These are phyloP conservation scores for Plecotus auritus DNA, from an alignment of 2,113 vertebrate genomes.

Conservation along the genomic window DNA sequence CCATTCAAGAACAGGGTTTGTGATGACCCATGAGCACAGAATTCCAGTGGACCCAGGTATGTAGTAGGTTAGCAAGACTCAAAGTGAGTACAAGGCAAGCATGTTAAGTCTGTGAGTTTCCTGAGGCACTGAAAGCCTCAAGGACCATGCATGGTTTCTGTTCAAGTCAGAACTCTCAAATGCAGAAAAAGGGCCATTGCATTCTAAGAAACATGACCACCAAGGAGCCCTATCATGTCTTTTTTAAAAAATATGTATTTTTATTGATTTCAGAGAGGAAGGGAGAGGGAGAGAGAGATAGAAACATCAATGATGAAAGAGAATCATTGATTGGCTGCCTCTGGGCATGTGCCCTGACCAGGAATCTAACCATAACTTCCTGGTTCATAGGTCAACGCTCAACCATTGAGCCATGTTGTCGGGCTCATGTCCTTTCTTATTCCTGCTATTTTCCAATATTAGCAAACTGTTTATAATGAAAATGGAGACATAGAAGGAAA, in stretches of 20 bases:
- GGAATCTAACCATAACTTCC: no score
- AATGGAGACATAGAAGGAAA: neutral
- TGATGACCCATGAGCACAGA: neutral
- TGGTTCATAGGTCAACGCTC: no score
- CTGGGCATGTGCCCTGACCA: no score
- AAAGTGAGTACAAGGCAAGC: neutral
- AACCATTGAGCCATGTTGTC: no score
- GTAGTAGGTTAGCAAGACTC: neutral
- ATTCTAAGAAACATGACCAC: neutral
- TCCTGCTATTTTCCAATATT: neutral
- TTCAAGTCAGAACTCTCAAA: neutral
- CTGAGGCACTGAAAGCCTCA: neutral
- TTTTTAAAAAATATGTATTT: neutral
- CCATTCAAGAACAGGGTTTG: neutral
- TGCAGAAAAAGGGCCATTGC: neutral
- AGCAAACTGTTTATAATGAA: neutral
- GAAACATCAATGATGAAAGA: no score
- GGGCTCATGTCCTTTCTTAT: neutral
- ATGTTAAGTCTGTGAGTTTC: neutral
- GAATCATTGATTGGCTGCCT: no score
- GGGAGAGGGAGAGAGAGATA: no score
- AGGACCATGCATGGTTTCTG: rapidly evolving
- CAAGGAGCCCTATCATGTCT: neutral
- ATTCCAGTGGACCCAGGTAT: neutral
- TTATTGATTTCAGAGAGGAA: no score